Base-by-base conservation (phyloP, 2,797 vertebrate species). In the Gobio occitaniae region DNA sequence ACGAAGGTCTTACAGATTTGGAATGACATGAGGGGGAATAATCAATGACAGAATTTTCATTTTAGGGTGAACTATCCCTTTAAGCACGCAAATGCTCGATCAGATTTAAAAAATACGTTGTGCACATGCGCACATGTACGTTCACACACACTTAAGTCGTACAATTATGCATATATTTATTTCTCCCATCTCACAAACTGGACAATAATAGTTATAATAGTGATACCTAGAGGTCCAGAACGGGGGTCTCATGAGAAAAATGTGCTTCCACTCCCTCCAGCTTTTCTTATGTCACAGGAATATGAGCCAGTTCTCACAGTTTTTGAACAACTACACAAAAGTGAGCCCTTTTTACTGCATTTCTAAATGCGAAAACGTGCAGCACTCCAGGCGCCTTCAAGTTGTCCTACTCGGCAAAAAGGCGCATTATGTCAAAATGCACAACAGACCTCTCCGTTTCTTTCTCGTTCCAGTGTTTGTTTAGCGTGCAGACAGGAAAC, bases 221-320 rank as follows among this genome's bases (percentile, higher is more conserved):
- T 91, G 89, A 93, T 94, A 94, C 93, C 94, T 94, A 90, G 93
- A 93, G 94, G 94, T 94, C 93, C 94, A 91, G 82, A 89, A 92
- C 90, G 91, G 94, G 90, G 44, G 61, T 65, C 25, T 65, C 13
- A 69, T 7, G 47, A 32, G 72, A 29, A 83, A 83, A 66, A 54
- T 38, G 4, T 21, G 25, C 71, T 74, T 63, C n/a, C 69, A 7
- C 36, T 66, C n/a, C 41, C 21, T 36, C 36, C 82, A 66, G 41
- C 25, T 32, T 61, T 83, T 41, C 47, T 50, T 36, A 74, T 63
- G 68, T 82, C 80, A 82, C 56, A 38, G 17, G 12, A 75, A 65
- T 19, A 75, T 15, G 19, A 69, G 19, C 50, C 70, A 13, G 25
- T 44, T 63, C 69, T 48, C 25, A 36, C 44, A 11, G 36, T 52